phyloP scores from a whole-genome alignment of 2,113 vertebrate species.

The Columba livia region DNA sequence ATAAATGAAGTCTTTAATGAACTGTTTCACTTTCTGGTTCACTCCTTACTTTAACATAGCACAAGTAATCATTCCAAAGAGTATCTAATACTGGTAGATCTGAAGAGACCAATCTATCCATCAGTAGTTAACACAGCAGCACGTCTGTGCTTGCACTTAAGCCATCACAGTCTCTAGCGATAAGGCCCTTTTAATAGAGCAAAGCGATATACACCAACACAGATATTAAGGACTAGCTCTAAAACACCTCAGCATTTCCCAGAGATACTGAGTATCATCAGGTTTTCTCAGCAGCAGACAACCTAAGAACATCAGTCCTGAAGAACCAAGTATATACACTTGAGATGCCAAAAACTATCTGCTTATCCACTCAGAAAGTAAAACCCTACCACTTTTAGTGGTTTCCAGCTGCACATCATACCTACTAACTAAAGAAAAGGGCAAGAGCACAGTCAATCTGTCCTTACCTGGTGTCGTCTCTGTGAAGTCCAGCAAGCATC shows the following conservation, averaged over 20 bases:
- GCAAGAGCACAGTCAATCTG: not conserved
- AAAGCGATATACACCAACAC: not conserved
- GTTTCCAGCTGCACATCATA: not conserved
- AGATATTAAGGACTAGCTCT: not conserved
- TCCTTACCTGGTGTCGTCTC: not conserved
- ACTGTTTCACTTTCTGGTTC: not conserved
- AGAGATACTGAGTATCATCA: not conserved
- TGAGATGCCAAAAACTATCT: not conserved
- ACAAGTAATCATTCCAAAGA: not conserved
- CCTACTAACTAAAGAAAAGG: not conserved
- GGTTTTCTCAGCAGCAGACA: not conserved
- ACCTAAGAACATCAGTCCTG: not conserved
- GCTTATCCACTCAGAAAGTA: not conserved
- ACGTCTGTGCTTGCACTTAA: not conserved
- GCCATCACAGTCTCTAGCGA: not conserved
- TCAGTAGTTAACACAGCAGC: not conserved
- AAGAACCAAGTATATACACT: rapidly evolving
- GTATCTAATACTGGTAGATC: not conserved
- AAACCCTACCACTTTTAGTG: not conserved
- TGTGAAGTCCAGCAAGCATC: rapidly evolving
- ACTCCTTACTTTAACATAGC: not conserved
- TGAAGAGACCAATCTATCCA: not conserved
- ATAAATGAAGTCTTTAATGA: not conserved
- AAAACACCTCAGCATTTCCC: not conserved
- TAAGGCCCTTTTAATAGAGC: not conserved